Evolutionary conservation across 2,113 vertebrate genomes (phyloP).

Genomic region (Archilochus colubris): DNA sequence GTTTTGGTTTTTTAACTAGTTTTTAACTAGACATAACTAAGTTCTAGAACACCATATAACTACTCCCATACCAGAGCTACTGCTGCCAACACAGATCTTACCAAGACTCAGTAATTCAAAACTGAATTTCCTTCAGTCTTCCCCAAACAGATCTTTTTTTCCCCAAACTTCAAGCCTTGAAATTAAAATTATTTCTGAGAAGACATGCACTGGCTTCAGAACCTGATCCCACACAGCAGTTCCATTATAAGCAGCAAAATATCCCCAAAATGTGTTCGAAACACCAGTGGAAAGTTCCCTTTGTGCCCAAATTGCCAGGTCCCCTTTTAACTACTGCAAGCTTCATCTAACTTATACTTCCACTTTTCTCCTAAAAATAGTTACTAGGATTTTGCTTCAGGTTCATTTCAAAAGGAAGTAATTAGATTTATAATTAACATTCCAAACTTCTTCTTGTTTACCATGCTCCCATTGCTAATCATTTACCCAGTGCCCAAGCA

Average conservation of each 20-base stretch:
- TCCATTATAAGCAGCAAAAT: background rate
- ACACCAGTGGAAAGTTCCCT: background rate
- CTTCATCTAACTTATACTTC: background rate
- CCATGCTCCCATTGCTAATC: background rate
- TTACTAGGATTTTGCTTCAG: background rate
- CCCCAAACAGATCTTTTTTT: background rate
- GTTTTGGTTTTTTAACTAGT: background rate
- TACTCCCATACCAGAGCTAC: background rate
- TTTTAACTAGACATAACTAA: background rate
- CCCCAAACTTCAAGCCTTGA: background rate
- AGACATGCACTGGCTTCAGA: background rate
- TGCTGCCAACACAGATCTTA: background rate
- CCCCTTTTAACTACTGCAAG: background rate
- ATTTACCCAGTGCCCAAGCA: background rate
- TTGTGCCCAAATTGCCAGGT: background rate
- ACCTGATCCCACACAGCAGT: background rate
- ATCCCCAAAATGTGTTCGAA: background rate
- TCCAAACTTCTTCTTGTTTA: background rate
- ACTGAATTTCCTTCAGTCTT: background rate
- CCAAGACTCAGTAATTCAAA: background rate
- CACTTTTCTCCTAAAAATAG: background rate
- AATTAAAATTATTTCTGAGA: background rate
- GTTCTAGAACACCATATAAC: background rate
- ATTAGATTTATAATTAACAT: slow-evolving; percentile 39
- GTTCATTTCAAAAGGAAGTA: slow-evolving; percentile 28